Conservation (phyloP, 2,797 vertebrate genomes). For the Avahi laniger region DNA sequence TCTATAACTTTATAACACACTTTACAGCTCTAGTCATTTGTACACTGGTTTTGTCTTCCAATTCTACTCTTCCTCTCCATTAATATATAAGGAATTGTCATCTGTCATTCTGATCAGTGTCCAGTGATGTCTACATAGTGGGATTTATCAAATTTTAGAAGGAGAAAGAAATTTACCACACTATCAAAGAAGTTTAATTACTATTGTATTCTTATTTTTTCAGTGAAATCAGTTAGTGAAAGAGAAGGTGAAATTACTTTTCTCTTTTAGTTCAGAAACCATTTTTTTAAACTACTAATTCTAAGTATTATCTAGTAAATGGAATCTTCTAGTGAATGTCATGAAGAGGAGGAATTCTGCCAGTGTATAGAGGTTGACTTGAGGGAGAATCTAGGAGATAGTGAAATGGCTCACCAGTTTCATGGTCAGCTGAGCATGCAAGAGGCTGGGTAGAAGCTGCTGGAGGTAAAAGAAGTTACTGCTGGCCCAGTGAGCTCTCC, state of each 20-base stretch:
- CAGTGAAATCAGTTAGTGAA: conserved; percentile 29
- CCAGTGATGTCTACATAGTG: not conserved
- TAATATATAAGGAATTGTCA: not conserved
- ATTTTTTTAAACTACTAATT: conserved; percentile 3
- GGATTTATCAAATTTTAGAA: not conserved
- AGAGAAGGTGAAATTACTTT: not conserved
- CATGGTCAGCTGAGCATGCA: not conserved
- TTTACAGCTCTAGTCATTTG: not conserved
- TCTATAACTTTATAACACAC: not conserved
- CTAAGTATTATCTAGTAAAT: conserved; percentile 19
- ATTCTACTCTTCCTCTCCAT: not conserved
- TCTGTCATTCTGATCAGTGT: not conserved
- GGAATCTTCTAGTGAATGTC: conserved; percentile 14
- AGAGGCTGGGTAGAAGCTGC: not conserved
- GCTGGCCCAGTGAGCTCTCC: not conserved
- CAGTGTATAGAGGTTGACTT: not conserved
- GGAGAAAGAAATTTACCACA: not conserved
- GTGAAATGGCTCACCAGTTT: not conserved
- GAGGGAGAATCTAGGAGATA: not conserved
- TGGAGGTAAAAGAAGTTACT: not conserved
- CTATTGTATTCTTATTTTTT: not conserved
- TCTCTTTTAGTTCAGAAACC: not conserved
- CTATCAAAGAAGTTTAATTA: not conserved
- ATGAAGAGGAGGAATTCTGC: not conserved
- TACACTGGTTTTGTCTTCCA: not conserved